These are phyloP conservation scores for Beroe forskalii DNA, from an alignment of 37 sponge, comb jelly and placozoan species.

Conservation along the genomic window DNA sequence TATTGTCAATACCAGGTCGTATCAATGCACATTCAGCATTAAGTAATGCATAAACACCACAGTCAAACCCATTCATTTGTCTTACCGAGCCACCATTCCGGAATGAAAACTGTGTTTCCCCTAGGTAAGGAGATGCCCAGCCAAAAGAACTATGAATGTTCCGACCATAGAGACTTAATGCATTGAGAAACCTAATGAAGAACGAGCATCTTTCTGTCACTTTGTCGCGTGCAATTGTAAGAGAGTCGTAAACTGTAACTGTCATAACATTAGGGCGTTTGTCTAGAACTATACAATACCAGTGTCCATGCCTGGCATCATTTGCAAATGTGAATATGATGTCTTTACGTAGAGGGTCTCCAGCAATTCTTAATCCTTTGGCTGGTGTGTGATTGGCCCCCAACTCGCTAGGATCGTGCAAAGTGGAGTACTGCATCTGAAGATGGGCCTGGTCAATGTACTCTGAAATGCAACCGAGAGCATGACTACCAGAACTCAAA, in stretches of 20 bases:
- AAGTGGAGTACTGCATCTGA: not conserved
- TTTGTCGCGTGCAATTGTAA: not conserved
- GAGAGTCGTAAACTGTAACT: not conserved
- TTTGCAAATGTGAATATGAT: not conserved
- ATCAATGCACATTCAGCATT: not conserved
- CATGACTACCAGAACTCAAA: not conserved
- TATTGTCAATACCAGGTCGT: not conserved
- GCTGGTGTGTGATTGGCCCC: not conserved
- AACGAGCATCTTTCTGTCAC: not conserved
- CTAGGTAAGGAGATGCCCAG: not conserved
- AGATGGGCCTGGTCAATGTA: not conserved
- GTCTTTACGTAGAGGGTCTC: not conserved
- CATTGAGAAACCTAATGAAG: not conserved
- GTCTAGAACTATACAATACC: not conserved
- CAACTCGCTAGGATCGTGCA: not conserved
- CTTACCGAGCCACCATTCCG: not conserved
- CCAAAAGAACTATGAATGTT: not conserved
- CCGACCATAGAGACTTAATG: not conserved
- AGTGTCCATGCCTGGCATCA: not conserved
- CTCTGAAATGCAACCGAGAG: not conserved
- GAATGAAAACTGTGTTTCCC: not conserved
- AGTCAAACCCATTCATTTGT: conserved; percentile 1
- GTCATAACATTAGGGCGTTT: not conserved
- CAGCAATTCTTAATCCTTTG: not conserved
- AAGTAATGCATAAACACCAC: not conserved